A percentile compares a stretch with the other conserved stretches of the same genome.
Conservation (phyloP, 1,140 invertebrate genomes). For the Trialeurodes vaporariorum region DNA sequence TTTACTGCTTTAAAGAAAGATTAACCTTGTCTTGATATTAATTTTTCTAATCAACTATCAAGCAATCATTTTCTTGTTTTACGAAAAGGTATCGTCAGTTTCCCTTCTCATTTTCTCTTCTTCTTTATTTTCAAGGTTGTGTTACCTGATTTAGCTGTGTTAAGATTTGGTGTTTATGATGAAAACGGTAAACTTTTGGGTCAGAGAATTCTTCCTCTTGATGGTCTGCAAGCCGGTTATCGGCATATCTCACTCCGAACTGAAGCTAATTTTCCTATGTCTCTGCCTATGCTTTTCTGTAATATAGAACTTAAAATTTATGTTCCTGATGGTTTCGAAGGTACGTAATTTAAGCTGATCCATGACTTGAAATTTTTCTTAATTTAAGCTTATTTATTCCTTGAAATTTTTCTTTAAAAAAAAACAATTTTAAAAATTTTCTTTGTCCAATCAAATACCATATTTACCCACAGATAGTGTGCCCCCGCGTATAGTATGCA, state of each 20-base stretch:
- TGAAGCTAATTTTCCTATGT: slow-evolving; percentile 98
- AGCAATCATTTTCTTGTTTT: no score
- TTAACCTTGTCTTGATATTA: background rate
- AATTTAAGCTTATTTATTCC: background rate
- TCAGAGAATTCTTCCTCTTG: slow-evolving; percentile 92
- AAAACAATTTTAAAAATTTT: background rate
- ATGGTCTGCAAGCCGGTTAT: slow-evolving; percentile 95
- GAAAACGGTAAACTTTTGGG: slow-evolving; percentile 95
- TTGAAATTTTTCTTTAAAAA: no score
- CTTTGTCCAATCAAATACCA: background rate
- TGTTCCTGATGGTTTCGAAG: slow-evolving; percentile 97
- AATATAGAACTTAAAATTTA: slow-evolving; percentile 99
- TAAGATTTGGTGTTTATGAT: slow-evolving; percentile 97
- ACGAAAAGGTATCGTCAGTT: no score
- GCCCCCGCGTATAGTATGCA: no score
- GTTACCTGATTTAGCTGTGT: slow-evolving; percentile 90
- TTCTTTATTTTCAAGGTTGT: slow-evolving; percentile 75
- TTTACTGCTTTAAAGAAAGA: background rate
- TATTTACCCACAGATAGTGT: no score
- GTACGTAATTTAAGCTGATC: slow-evolving; percentile 36
- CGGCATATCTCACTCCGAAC: slow-evolving; percentile 94
- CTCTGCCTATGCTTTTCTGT: slow-evolving; percentile 95
- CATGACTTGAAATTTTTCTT: slow-evolving; percentile 2
- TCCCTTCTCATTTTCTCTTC: no score
- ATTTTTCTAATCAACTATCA: no score